Evolutionary conservation across 1,140 invertebrate species (phyloP).

Genomic region (Calliopsis andreniformis): DNA sequence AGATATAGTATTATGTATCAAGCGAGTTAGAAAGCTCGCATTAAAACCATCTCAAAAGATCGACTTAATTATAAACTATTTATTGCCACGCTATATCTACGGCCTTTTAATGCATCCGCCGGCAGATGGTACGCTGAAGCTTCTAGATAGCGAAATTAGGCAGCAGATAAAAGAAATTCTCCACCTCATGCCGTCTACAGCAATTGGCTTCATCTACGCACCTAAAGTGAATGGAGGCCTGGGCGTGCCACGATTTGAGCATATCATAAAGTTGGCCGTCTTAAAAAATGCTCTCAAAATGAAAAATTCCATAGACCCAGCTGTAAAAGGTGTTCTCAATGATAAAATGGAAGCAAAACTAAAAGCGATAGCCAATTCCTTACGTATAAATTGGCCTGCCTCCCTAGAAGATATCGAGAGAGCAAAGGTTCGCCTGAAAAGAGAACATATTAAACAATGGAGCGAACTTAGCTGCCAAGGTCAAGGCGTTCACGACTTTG

Average conservation of each 20-base stretch:
- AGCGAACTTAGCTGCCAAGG: not conserved
- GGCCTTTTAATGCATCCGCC: not conserved
- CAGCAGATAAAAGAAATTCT: too few species aligned
- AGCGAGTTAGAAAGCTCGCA: not conserved
- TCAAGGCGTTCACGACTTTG: not conserved
- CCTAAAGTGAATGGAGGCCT: not conserved
- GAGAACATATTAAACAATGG: not conserved
- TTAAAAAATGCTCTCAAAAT: not conserved
- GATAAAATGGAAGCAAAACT: not conserved
- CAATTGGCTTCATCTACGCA: not conserved
- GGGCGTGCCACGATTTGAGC: not conserved
- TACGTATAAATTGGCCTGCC: conserved; percentile 9
- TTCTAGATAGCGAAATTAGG: too few species aligned
- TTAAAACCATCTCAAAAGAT: conserved; percentile 20
- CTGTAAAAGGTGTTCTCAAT: not conserved
- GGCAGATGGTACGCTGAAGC: not conserved
- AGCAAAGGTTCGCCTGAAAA: not conserved
- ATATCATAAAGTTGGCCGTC: not conserved
- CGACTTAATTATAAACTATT: not conserved
- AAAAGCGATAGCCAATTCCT: not conserved
- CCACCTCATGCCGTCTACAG: not conserved
- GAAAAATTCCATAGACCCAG: not conserved
- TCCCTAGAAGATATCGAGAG: not conserved
- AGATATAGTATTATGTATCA: not conserved
- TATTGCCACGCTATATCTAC: conserved; percentile 15